Evolutionary conservation across 2,797 vertebrate species (phyloP).

Genomic region (Lepus townsendii): DNA sequence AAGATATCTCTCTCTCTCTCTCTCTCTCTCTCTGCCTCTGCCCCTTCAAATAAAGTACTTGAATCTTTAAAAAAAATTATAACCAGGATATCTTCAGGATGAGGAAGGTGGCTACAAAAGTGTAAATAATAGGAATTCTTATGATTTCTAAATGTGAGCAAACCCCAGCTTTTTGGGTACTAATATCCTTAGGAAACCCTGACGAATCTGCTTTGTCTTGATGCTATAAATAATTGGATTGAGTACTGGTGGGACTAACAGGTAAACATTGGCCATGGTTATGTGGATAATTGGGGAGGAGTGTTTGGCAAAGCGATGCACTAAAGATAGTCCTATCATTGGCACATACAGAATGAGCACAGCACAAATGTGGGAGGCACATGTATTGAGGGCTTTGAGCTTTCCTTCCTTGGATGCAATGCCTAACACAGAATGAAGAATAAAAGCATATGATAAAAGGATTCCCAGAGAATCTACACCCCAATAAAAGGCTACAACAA

Average conservation of each 20-base stretch:
- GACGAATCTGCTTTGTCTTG: conserved; percentile 63
- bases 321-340: background rate
- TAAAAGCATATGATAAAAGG: conserved; percentile 80
- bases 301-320: conserved; percentile 19
- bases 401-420: conserved; percentile 78
- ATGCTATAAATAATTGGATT: conserved; percentile 66
- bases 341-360: conserved; percentile 78
- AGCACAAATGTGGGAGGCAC: conserved; percentile 79
- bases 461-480: conserved; percentile 78
- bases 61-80: background rate
- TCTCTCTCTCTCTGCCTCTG: no score
- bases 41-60: no score
- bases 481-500: background rate
- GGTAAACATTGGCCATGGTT: conserved; percentile 49
- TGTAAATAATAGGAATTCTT: background rate
- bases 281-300: conserved; percentile 51
- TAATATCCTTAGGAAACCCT: background rate
- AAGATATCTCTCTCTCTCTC: no score
- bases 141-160: background rate
- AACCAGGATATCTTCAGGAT: background rate
- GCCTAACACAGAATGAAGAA: conserved; percentile 79
- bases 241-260: conserved; percentile 67
- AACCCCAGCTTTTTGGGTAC: background rate
- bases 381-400: conserved; percentile 84
- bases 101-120: background rate